Conservation (phyloP, 1,140 invertebrate species). For the Calosoma granatense region DNA sequence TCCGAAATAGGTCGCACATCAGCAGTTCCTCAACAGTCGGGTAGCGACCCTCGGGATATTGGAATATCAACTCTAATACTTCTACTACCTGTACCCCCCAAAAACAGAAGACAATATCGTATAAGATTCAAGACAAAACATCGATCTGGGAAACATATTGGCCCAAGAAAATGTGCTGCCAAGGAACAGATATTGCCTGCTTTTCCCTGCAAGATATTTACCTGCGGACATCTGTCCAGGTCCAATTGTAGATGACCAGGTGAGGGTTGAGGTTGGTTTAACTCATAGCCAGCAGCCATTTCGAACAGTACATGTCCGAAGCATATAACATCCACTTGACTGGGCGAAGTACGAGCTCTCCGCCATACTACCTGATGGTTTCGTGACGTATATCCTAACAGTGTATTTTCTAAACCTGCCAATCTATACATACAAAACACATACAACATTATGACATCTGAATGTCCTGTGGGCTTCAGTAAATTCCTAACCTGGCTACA, state of each 20-base stretch:
- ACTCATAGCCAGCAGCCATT: slow-evolving; percentile 76
- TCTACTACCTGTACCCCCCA: slow-evolving; percentile 64
- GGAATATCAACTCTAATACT: slow-evolving; percentile 73
- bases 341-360: slow-evolving; percentile 35
- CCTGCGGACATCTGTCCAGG: slow-evolving; percentile 53
- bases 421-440: slow-evolving; percentile 34
- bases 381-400: slow-evolving; percentile 67
- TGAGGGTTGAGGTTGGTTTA: slow-evolving; percentile 56
- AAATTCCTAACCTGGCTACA: slow-evolving; percentile 45
- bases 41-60: slow-evolving; percentile 42
- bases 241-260: slow-evolving; percentile 58
- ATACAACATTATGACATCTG: background rate
- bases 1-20: slow-evolving; percentile 71
- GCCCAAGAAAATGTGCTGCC: no score
- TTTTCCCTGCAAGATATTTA: no score
- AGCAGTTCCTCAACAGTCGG: slow-evolving; percentile 69
- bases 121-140: no score
- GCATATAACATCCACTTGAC: slow-evolving; percentile 57
- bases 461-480: background rate
- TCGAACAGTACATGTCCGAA: slow-evolving; percentile 81
- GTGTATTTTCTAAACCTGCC: slow-evolving; percentile 72
- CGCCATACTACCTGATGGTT: slow-evolving; percentile 30
- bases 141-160: no score
- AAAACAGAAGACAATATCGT: no score
- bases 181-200: no score